Conservation (phyloP, 2,888 invertebrate species). For the Leucania comma region DNA sequence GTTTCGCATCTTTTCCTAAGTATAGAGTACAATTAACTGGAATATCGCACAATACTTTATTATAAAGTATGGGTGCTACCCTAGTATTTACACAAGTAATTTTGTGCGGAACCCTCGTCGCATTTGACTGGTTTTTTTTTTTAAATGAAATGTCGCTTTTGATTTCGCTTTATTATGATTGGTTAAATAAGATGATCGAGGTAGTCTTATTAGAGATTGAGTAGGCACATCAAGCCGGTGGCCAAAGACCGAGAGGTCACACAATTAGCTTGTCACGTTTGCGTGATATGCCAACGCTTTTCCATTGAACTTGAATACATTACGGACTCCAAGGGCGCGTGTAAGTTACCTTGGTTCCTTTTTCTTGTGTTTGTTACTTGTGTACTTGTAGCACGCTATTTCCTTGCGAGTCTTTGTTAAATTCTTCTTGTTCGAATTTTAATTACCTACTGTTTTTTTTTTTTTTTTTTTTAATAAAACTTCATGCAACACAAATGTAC, state of each 20-base stretch:
- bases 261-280: constrained; percentile 60
- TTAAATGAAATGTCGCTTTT: no score
- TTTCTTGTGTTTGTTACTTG: constrained; percentile 18
- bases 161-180: no score
- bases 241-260: constrained; percentile 24
- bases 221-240: neutral
- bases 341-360: constrained; percentile 40
- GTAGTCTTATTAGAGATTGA: neutral
- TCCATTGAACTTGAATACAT: constrained; percentile 68
- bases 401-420: constrained; percentile 33
- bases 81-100: no score
- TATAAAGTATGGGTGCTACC: no score
- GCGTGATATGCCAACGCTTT: constrained; percentile 72
- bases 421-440: constrained; percentile 7
- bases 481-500: no score
- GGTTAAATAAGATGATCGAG: no score
- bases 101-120: no score
- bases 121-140: no score
- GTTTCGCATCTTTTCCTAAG: no score
- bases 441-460: neutral
- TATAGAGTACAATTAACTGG: no score
- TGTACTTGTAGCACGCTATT: constrained; percentile 43
- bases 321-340: constrained; percentile 56
- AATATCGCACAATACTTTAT: no score
- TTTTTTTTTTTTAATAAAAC: no score